A percentile compares a stretch with the other conserved stretches of the same genome.
phyloP scores from a whole-genome alignment of 2,888 invertebrate genomes.

The Lepidocyrtoides sp. region DNA sequence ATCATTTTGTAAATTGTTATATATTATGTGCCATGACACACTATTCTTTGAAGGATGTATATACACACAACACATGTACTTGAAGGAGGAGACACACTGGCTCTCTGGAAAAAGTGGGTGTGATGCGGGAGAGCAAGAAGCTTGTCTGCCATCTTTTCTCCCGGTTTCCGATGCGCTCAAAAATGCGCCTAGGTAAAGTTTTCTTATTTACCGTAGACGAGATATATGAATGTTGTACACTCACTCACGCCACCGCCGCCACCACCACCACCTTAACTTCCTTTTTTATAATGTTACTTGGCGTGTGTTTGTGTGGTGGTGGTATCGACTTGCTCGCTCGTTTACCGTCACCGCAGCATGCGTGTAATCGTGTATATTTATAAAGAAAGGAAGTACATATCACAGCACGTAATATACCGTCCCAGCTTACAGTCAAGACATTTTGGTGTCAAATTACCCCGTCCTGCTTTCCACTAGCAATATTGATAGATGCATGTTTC shows the following conservation, averaged over 20 bases:
- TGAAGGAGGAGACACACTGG: constrained; percentile 79
- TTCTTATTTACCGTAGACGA: constrained; percentile 72
- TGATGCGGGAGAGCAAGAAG: constrained; percentile 74
- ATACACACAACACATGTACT: constrained; percentile 27
- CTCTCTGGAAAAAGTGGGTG: constrained; percentile 76
- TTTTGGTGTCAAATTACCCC: constrained; percentile 29
- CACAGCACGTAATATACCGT: background rate
- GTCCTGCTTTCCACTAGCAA: background rate
- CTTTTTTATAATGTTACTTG: constrained; percentile 44
- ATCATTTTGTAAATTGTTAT: background rate
- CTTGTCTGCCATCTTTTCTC: constrained; percentile 83
- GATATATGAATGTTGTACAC: constrained; percentile 54
- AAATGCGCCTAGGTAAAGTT: constrained; percentile 83
- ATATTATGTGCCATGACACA: background rate
- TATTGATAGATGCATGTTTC: background rate
- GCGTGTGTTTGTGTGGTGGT: constrained; percentile 24
- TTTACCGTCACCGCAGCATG: constrained; percentile 25
- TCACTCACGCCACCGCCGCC: background rate
- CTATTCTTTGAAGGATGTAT: background rate
- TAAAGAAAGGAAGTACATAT: constrained; percentile 7
- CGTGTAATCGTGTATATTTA: constrained; percentile 13
- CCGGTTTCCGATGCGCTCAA: constrained; percentile 83
- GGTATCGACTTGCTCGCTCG: constrained; percentile 23
- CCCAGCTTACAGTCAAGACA: constrained; percentile 24
- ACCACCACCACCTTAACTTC: constrained; percentile 41